phyloP scores from a whole-genome alignment of 2,797 vertebrate genomes.

The Uromys caudimaculatus region DNA sequence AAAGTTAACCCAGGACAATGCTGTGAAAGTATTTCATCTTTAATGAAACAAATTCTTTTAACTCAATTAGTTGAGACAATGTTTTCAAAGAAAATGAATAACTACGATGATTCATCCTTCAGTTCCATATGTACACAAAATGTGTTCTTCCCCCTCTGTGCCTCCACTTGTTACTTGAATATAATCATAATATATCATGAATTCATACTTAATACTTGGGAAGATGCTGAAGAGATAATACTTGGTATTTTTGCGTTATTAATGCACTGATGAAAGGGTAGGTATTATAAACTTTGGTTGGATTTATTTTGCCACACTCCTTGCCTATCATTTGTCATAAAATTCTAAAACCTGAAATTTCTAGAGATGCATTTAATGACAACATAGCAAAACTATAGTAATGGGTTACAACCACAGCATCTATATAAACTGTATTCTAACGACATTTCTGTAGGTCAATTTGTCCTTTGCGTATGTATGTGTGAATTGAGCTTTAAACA shows the following conservation, averaged over 20 bases:
- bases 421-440: neutral
- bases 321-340: neutral
- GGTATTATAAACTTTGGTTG: neutral
- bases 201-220: too few species aligned
- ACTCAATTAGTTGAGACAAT: neutral
- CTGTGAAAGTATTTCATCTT: neutral
- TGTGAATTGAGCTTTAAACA: neutral
- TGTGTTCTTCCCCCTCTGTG: neutral
- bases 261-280: neutral
- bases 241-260: neutral
- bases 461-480: neutral
- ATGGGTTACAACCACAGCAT: neutral
- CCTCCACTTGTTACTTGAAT: neutral
- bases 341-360: neutral
- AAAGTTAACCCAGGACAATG: neutral
- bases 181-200: neutral
- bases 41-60: neutral
- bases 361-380: neutral
- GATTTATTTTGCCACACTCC: neutral
- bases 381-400: neutral
- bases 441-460: neutral
- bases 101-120: neutral
- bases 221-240: neutral
- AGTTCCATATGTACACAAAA: neutral
- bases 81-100: too few species aligned